Base-by-base conservation (phyloP, 2,797 vertebrate genomes). In the Rousettus madagascariensis region DNA sequence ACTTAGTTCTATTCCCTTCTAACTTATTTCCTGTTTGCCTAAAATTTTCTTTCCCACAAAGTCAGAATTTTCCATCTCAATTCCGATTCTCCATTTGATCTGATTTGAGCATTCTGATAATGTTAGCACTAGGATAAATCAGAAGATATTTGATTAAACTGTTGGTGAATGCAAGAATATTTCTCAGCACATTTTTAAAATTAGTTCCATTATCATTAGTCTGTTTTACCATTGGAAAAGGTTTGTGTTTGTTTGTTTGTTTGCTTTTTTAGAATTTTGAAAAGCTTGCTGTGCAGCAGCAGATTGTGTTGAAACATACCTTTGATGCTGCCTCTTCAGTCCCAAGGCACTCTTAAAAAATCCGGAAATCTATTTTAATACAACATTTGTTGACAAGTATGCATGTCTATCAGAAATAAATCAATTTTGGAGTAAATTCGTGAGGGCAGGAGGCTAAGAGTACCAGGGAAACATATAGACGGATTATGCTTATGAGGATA, bases 321-420 rank as follows among this genome's bases (percentile, higher is more conserved):
- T 85, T 72, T 86, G 77, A 59, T 59, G 55, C 30, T 33, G 8
- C 7, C n/a, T 69, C 72, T 74, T 63, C 22, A 83, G 72, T 49
- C 86, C 88, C 78, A 75, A 79, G 86, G 19, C 55, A 90, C 24
- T 87, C 46, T 43, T 66, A 84, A 91, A 43, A 57, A 94, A 83
- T 68, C 63, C 43, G 46, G 68, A 72, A 86, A 69, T 61, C 94
- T 57, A 77, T 74, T 88, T 95, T 75, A 83, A 61, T 43, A 41
- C 19, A 66, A 49, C 19, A 66, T 94, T 91, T 96, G 89, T 86
- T 96, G 94, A 75, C 69, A 79, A 91, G 36, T 80, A 20, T 66
- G 57, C 30, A 10, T 13, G 66, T 28, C 72, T 66, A 61, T 93
- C 65, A 90, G 84, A 87, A 96, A 91, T 72, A 85, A 94, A 79